Evolutionary conservation across 2,113 vertebrate genomes (phyloP).

Genomic region (Neogale vison): DNA sequence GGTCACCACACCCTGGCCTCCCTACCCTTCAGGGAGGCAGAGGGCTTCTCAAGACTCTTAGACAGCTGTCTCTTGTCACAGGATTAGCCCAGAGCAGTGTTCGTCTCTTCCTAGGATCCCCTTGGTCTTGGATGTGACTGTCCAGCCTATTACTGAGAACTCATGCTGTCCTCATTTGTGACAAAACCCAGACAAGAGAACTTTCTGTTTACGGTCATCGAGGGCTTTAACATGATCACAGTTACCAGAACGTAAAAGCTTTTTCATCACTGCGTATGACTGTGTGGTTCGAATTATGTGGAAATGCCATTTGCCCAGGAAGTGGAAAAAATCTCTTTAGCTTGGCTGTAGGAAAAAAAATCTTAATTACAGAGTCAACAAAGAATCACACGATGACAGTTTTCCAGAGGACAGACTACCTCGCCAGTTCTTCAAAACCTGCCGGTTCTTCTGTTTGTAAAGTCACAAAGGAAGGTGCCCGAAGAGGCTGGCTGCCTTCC

Average conservation of each 20-base stretch:
- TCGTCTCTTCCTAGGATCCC: background rate
- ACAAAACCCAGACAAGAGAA: constrained; percentile 26
- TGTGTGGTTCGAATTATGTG: constrained; percentile 36
- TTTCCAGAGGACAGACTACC: constrained; percentile 33
- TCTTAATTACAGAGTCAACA: constrained; percentile 63
- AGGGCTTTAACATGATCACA: background rate
- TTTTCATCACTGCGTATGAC: background rate
- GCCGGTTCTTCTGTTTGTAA: constrained; percentile 43
- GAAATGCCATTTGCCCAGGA: constrained; percentile 59
- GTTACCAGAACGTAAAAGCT: constrained; percentile 24
- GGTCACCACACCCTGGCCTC: background rate
- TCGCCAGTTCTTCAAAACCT: background rate
- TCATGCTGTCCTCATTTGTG: background rate
- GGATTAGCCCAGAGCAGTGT: background rate
- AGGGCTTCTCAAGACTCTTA: background rate
- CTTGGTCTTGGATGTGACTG: background rate
- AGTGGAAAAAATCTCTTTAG: constrained; percentile 65
- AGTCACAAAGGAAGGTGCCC: constrained; percentile 58
- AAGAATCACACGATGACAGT: background rate
- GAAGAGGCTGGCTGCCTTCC: constrained; percentile 40
- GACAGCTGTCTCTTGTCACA: background rate
- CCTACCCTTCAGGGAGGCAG: background rate
- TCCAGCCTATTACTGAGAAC: background rate
- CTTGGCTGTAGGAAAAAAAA: constrained; percentile 44
- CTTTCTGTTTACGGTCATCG: constrained; percentile 35